Base-by-base conservation (phyloP, 2,797 vertebrate species). In the Octomys mimax region DNA sequence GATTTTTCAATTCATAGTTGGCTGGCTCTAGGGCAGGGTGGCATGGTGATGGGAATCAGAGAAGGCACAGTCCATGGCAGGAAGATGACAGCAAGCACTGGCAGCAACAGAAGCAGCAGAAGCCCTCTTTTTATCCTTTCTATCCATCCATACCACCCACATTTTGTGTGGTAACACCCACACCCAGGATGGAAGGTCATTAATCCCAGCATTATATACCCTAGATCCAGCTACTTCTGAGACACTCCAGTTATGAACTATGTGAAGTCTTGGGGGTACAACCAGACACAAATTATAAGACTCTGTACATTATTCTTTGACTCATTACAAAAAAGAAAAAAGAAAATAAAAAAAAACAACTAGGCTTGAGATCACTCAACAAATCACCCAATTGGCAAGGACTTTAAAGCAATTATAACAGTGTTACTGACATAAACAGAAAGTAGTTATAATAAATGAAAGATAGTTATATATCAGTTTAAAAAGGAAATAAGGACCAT, bases 321-420 rank as follows among this genome's bases (percentile, higher is more conserved):
- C 7, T 21, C 77, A 49, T 77, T 77, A 39, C 7, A 24, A 42
- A 42, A 57, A 10, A n/a, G 8, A 36, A 42, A n/a, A 14, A 33
- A 68, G 85, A 92, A 95, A 21, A 95, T 81, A 79, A 36, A 92
- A 95, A 21, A 95, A 87, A 79, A 36, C 49, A 46, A 22, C 3
- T 75, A 81, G 8, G 1, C 21, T 86, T 11, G 24, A 83, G 33
- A 82, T 82, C 24, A 64, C 21, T 36, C 19, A 94, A 36, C 62
- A 61, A 21, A 49, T 64, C 79, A 33, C 5, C 49, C 49, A 93
- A 88, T 70, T 73, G 86, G 33, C 33, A 82, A 85, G 36, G 21
- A 66, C 79, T 89, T 88, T 87, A 14, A 62, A 75, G 9, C 9
- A 78, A 61, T 49, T 83, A 21, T 39, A 94, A 92, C 31, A 70